Evolutionary conservation across 1,140 invertebrate species (phyloP).

Genomic region (Meloidogyne chitwoodi): DNA sequence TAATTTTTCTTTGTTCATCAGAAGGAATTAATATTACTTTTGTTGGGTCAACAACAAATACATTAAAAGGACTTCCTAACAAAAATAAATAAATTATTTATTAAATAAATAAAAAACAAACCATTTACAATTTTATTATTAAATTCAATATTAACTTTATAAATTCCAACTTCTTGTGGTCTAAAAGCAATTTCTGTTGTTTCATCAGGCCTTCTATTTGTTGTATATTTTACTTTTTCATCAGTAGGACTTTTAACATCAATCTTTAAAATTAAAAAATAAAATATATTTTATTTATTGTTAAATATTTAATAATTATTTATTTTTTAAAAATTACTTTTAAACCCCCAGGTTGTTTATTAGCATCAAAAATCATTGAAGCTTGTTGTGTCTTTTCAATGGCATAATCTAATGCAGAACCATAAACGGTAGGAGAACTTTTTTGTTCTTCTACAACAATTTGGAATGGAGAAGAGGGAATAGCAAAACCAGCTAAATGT

Average conservation of each 20-base stretch:
- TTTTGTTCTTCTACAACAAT: conserved; percentile 68
- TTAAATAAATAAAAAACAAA: conserved; percentile 46
- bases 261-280: conserved; percentile 25
- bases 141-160: conserved; percentile 71
- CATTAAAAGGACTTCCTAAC: conserved; percentile 71
- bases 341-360: conserved; percentile 60
- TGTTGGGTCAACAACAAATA: conserved; percentile 69
- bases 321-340: conserved; percentile 24
- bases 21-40: conserved; percentile 73
- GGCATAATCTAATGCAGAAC: conserved; percentile 62
- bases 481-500: conserved; percentile 75
- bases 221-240: conserved; percentile 38
- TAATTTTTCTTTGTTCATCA: conserved; percentile 62
- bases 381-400: conserved; percentile 62
- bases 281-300: no score
- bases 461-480: conserved; percentile 65
- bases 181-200: conserved; percentile 59
- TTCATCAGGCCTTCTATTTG: conserved; percentile 39
- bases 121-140: conserved; percentile 68
- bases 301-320: not conserved
- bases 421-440: conserved; percentile 66
- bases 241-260: conserved; percentile 44
- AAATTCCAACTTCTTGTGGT: conserved; percentile 72
- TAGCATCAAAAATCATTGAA: conserved; percentile 62
- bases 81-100: conserved; percentile 8